phyloP scores from a whole-genome alignment of 2,888 invertebrate genomes.

The Cerastis leucographa region DNA sequence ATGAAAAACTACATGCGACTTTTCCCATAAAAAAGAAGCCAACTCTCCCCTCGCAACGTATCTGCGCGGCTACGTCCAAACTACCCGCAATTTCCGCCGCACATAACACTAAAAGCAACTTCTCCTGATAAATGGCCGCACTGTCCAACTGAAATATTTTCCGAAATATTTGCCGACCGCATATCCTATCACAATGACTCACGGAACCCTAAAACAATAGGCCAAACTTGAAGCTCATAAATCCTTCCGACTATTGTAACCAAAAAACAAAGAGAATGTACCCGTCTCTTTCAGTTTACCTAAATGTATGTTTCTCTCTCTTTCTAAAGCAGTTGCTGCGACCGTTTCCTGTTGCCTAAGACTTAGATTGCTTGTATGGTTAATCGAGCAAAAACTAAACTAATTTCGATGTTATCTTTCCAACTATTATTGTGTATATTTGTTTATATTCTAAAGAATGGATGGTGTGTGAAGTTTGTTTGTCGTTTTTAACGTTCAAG shows the following conservation, averaged over 20 bases:
- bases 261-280: constrained; percentile 69
- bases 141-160: constrained; percentile 54
- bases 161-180: constrained; percentile 59
- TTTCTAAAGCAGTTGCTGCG: constrained; percentile 40
- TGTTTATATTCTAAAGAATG: constrained; percentile 37
- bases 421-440: constrained; percentile 47
- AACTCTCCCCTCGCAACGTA: neutral
- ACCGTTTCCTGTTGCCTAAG: constrained; percentile 61
- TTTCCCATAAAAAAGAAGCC: neutral
- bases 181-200: constrained; percentile 61
- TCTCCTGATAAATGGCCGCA: constrained; percentile 41
- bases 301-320: constrained; percentile 24
- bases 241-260: constrained; percentile 71
- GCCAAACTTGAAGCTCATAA: constrained; percentile 70
- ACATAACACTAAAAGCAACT: constrained; percentile 50
- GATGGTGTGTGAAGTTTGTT: neutral
- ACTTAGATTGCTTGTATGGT: constrained; percentile 64
- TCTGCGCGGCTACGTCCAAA: neutral
- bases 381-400: constrained; percentile 70
- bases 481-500: neutral
- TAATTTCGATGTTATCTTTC: constrained; percentile 65
- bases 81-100: constrained; percentile 28
- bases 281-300: constrained; percentile 21
- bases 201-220: constrained; percentile 69
- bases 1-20: constrained; percentile 1